Base-by-base conservation (phyloP, 2,797 vertebrate species). In the Sandelia bainsii region DNA sequence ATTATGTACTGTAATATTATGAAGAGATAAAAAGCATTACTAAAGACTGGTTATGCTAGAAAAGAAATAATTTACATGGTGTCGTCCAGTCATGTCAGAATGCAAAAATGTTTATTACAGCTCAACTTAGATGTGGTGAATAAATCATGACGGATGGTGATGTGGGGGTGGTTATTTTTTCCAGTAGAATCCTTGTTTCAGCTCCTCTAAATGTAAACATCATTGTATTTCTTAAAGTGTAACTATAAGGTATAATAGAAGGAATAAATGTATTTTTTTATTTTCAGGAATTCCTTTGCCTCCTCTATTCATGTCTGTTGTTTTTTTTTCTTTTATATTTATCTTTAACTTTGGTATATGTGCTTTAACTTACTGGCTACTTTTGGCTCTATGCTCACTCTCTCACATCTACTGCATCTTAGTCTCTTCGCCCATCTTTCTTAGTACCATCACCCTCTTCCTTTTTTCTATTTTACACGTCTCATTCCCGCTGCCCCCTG, bases 401-500 rank as follows among this genome's bases (percentile, higher is more conserved):
- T 39, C 42, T 52, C 48, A 45, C 53, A 60, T 65, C 69, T 23
- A 13, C 59, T 67, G n/a, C 48, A 20, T 52, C 49, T 49, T 76
- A 22, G 22, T 34, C 29, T 44, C 11, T 48, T 62, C 62, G 64
- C 77, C 77, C 34, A 52, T 62, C 74, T 68, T 12, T 13, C 48
- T 48, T 64, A 23, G 69, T 56, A 45, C 80, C 72, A 72, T 77
- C 77, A 44, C 78, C 72, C 51, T 78, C 86, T 89, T 58, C 65
- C 66, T 58, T 78, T 74, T 80, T 58, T 58, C 73, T 77, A 75
- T n/a, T 48, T 72, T 60, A 62, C 34, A 13, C 17, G 20, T 68
- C 80, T 84, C 88, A 60, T 65, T 74, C 82, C 77, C 56, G 8
- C 78, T 56, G 62, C 81, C 87, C 84, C 82, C 79, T 73, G 74